Evolutionary conservation across 2,888 invertebrate genomes (phyloP), one percentile per base, ranked within the genome.

Genomic region (Trypoxylon attenuatum): DNA sequence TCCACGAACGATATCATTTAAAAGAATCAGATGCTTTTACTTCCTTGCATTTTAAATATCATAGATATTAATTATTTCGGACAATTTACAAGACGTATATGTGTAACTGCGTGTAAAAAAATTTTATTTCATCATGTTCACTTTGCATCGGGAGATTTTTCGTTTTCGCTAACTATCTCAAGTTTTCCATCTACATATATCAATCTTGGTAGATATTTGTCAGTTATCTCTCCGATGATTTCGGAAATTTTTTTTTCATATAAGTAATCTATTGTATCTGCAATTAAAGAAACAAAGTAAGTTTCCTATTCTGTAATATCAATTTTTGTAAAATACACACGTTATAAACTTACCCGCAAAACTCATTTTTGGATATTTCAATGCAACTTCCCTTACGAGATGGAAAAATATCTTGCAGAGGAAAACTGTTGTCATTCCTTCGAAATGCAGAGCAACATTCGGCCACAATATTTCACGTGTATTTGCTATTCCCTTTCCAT

Each of bases 361-460:
- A 13, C 55, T 4, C 5, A 10, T 38, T 5, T 38, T n/a, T 5
- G 1, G 1, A 27, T 5, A 21, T 13, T 25, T 49, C 10, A 16
- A 21, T 19, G n/a, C 3, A 3, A 21, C 54, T 15, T 60, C 16
- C 21, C 49, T 45, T 1, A 73, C 45, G 2, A 84, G 57, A 22
- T 59, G 46, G n/a, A 19, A 49, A 27, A 81, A 82, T 46, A 56
- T 6, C 52, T 29, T 55, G 15, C 67, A 64, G 4, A 85, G 53
- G 64, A 80, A 83, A 1, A 18, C 0, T 4, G 50, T 58, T n/a
- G 84, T 83, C 38, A 68, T 52, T 15, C 85, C 84, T 46, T 85
- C 80, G 29, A 85, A 85, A 60, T 69, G 53, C 53, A 43, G 63
- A 0, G 59, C 56, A n/a, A 83, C 57, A 33, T 72, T 55, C 0